These are phyloP conservation scores for Taenioides sp. DNA, from an alignment of 2,797 vertebrate species.

Conservation along the genomic window DNA sequence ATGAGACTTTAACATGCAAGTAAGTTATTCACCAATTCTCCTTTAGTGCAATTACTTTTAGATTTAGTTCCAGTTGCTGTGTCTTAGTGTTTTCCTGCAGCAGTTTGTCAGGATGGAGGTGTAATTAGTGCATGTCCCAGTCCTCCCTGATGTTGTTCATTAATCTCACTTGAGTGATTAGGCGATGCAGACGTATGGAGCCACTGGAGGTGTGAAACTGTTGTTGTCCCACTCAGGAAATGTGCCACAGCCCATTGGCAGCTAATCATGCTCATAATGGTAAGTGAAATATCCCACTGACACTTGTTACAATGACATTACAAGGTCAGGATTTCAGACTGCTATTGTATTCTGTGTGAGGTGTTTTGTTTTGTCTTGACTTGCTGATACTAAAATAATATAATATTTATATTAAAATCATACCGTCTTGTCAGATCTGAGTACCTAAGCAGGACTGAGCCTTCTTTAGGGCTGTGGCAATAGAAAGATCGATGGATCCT, in stretches of 20 bases:
- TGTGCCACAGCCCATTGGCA: slow-evolving; percentile 69
- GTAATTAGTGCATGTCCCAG: slow-evolving; percentile 69
- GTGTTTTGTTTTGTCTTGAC: too few species aligned
- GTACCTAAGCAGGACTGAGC: too few species aligned
- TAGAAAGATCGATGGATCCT: too few species aligned
- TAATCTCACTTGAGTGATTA: slow-evolving; percentile 78
- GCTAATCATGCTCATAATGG: slow-evolving; percentile 73
- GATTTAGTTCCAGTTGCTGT: slow-evolving; percentile 16
- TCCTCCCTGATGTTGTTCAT: slow-evolving; percentile 72
- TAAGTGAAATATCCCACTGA: slow-evolving; percentile 65
- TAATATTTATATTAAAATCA: too few species aligned
- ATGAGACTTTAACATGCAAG: too few species aligned
- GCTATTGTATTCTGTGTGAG: neutral
- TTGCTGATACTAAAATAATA: too few species aligned
- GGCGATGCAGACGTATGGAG: slow-evolving; percentile 64
- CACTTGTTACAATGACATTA: slow-evolving; percentile 52
- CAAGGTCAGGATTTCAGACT: slow-evolving; percentile 64
- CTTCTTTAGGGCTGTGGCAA: too few species aligned
- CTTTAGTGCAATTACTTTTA: neutral
- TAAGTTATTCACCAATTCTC: neutral
- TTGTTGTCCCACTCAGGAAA: slow-evolving; percentile 72
- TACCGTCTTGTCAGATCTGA: too few species aligned
- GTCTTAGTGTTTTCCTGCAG: slow-evolving; percentile 38
- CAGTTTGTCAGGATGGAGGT: slow-evolving; percentile 40
- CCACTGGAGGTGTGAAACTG: slow-evolving; percentile 72